phyloP scores from a whole-genome alignment of 2,797 vertebrate species.

The Pipistrellus pipistrellus region DNA sequence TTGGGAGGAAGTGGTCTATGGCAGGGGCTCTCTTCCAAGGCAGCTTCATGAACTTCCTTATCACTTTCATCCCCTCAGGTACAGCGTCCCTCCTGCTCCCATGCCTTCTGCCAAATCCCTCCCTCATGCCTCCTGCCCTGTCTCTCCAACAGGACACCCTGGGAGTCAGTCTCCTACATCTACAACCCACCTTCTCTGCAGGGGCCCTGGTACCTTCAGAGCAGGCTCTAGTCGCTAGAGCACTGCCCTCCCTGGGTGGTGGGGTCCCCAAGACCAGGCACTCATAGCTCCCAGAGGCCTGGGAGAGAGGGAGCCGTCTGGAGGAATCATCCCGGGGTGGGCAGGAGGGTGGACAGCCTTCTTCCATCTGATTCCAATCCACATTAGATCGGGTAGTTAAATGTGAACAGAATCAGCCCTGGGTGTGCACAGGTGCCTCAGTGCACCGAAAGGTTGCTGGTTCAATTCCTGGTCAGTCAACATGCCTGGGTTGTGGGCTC shows the following conservation, averaged over 20 bases:
- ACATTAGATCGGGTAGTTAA: not conserved
- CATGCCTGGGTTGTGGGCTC: not conserved
- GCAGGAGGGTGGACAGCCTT: not conserved
- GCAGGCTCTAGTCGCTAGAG: not conserved
- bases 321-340: too few species aligned
- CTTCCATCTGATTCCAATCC: not conserved
- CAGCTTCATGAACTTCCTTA: constrained; percentile 89
- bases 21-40: constrained; percentile 85
- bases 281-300: not conserved
- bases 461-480: not conserved
- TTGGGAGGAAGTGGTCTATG: constrained; percentile 90
- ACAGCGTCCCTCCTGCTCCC: not conserved
- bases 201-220: not conserved
- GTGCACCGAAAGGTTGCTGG: not conserved
- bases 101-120: too few species aligned
- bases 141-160: not conserved
- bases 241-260: not conserved
- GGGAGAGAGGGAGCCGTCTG: not conserved
- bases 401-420: not conserved
- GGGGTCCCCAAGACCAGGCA: not conserved
- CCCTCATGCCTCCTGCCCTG: not conserved
- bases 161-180: not conserved
- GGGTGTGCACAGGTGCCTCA: not conserved
- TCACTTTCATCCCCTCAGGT: constrained; percentile 91
- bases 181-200: not conserved